Evolutionary conservation across 2,113 vertebrate genomes (phyloP), one percentile per base, ranked within the genome.

Genomic region (Euleptes europaea): DNA sequence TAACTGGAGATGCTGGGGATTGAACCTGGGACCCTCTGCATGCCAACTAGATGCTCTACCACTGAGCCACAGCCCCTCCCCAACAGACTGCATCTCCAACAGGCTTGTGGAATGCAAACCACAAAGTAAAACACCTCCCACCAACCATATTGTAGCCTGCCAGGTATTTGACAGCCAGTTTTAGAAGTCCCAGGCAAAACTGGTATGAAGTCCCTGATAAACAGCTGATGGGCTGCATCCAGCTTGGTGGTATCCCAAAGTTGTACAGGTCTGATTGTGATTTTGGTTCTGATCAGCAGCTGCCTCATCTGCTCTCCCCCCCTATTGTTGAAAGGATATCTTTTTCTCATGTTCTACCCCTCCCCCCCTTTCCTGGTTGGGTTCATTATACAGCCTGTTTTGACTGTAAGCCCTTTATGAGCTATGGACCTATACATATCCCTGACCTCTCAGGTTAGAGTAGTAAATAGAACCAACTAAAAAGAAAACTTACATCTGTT

Each of bases 401-500:
- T 23, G 40, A 44, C 28, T 49, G 42, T 69, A 83, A 86, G 84
- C 9, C 70, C 1, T 77, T 85, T 85, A 84, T 51, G 13, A 54
- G 51, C 15, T 4, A 15, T 54, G 51, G 47, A 54, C 51, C 17
- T n/a, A 49, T 47, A 67, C 40, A 49, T 49, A 67, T n/a, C 10
- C 10, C 42, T 10, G 33, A 67, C 4, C 19, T 4, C 19, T 49
- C 11, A 7, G 5, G 28, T 33, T 15, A 69, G 21, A 66, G 67
- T 60, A 26, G 28, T 63, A 42, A 42, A 73, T 44, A 74, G 26
- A 7, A 86, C 38, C 88, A 82, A 86, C 54, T 0, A 4, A 82
- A 35, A 6, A 1, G n/a, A 91, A 83, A 84, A 95, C 96, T 96
- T 96, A 99, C 99, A 94, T 99, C 97, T 90, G 98, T 89, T 86